Evolutionary conservation across 2,797 vertebrate species (phyloP), one percentile per base, ranked within the genome.

Genomic region (Taenioides sp.): DNA sequence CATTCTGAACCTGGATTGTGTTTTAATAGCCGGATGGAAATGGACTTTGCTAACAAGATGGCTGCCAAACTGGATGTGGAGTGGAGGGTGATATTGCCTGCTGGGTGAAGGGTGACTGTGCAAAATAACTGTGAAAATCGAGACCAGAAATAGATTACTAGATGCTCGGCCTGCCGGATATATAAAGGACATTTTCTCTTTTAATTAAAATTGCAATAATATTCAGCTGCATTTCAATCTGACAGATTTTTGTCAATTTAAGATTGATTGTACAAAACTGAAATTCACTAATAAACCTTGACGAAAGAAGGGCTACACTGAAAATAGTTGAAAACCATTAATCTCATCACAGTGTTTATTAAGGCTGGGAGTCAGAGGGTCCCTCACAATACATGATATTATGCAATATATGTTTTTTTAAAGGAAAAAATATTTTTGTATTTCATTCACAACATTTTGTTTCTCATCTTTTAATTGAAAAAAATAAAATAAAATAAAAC

Each of bases 81-180:
- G 72, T 80, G 11, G 9, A 73, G 60, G 74, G 74, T 74, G 74
- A 76, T 66, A 22, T 68, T 20, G 57, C 65, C 50, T 25, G 68
- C 66, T 79, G 68, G 67, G 70, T 74, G 85, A 82, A 68, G 70
- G 77, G 76, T 85, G 81, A 82, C 83, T 69, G 50, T 80, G 80
- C 75, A 86, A 60, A 84, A 63, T 40, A n/a, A 40, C 60, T n/a
- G 60, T 18, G 18, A 37, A 62, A 37, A 62, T 28, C 18, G 1
- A n/a, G 60, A 62, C 37, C 22, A 14, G 37, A 14, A 43, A 63
- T 63, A 23, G 61, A 63, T 22, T 63, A 22, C 11, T 63, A 62
- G 28, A 62, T 11, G 28, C 28, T 62, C 1, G 34, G 20, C 20
- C 18, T 34, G 28, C 2, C 7, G 12, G 9, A 7, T 61, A 20